Conservation (phyloP, 2,888 invertebrate genomes). For the Tetramorium bicarinatum region DNA sequence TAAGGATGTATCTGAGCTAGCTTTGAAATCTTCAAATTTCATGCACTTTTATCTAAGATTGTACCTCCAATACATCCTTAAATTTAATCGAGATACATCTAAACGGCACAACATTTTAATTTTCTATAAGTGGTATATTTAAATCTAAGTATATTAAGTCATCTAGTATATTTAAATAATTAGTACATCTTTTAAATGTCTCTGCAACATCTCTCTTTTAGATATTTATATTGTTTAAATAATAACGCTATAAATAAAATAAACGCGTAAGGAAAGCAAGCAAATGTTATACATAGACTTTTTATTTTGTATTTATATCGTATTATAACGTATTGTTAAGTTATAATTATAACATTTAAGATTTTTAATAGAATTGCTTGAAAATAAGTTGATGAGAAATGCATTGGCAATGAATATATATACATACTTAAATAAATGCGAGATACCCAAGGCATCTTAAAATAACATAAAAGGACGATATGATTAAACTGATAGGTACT, state of each 20-base stretch:
- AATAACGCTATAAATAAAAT: neutral
- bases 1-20: no score
- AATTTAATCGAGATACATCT: neutral
- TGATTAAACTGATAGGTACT: slow-evolving; percentile 26
- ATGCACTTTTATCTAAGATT: no score
- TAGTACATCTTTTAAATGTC: neutral
- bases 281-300: neutral
- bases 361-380: neutral
- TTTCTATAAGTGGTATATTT: neutral
- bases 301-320: slow-evolving; percentile 1
- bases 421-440: neutral
- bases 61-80: no score
- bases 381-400: slow-evolving; percentile 13
- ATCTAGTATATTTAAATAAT: neutral
- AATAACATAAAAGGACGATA: slow-evolving; percentile 13
- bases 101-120: neutral
- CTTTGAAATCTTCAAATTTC: no score
- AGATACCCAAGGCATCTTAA: neutral
- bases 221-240: neutral
- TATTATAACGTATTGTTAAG: neutral
- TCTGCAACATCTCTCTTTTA: neutral
- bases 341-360: neutral
- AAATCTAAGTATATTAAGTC: no score
- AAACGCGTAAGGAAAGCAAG: neutral
- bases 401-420: neutral